Evolutionary conservation across 2,113 vertebrate species (phyloP).

Genomic region (Hippocampus mohnikei): DNA sequence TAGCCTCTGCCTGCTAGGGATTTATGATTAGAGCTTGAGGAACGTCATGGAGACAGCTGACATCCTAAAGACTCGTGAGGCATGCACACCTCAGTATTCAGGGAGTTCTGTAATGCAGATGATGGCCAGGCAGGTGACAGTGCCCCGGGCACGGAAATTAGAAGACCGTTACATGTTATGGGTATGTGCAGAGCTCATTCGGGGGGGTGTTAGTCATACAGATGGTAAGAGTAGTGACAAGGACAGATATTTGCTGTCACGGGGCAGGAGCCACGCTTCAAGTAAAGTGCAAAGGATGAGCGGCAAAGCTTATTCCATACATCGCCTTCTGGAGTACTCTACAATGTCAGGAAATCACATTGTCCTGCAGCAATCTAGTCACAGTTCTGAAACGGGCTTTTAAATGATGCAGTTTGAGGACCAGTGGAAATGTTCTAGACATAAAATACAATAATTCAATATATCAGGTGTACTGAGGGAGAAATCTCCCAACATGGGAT

Average conservation of each 20-base stretch:
- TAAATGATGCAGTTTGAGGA: neutral
- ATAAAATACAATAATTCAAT: constrained; percentile 1
- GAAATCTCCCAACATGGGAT: neutral
- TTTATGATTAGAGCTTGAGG: constrained; percentile 57
- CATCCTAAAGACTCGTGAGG: constrained; percentile 38
- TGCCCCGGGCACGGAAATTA: constrained; percentile 56
- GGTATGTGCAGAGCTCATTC: constrained; percentile 38
- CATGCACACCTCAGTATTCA: constrained; percentile 16
- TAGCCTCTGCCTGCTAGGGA: constrained; percentile 50
- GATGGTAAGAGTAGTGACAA: constrained; percentile 45
- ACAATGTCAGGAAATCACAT: constrained; percentile 24
- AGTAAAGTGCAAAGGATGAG: constrained; percentile 24
- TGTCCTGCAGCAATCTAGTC: constrained; percentile 31
- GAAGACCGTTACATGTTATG: constrained; percentile 46
- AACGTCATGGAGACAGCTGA: constrained; percentile 48
- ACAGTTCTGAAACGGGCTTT: constrained; percentile 5
- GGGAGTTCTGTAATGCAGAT: constrained; percentile 49
- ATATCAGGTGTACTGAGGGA: neutral
- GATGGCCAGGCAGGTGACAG: constrained; percentile 49
- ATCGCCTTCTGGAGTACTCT: constrained; percentile 27
- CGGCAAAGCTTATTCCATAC: constrained; percentile 20
- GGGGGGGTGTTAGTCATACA: constrained; percentile 37
- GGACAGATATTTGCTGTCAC: constrained; percentile 48
- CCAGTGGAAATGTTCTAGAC: neutral
- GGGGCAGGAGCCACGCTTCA: constrained; percentile 18